phyloP scores from a whole-genome alignment of 2,888 invertebrate genomes.

The Habrosyne pyritoides region DNA sequence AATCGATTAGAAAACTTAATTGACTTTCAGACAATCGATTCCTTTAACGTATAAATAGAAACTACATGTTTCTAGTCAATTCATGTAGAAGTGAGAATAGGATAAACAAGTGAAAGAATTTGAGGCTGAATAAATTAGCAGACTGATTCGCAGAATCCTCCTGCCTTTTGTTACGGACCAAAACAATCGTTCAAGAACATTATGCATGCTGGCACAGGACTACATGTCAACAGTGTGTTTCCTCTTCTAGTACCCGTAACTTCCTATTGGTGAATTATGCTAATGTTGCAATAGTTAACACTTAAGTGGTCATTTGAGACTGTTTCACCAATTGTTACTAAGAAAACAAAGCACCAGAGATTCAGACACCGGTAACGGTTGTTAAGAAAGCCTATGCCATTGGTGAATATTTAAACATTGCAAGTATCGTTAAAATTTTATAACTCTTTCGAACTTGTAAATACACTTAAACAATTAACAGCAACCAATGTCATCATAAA shows the following conservation, averaged over 20 bases:
- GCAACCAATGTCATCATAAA: neutral
- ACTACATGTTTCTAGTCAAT: neutral
- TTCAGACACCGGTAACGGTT: slow-evolving; percentile 27
- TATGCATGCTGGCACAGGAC: neutral
- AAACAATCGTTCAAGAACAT: neutral
- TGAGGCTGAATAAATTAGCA: neutral
- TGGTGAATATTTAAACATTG: neutral
- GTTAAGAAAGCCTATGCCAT: slow-evolving; percentile 28
- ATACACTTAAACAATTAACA: neutral
- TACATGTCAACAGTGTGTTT: neutral
- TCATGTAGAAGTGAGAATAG: neutral
- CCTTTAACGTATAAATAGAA: slow-evolving; percentile 12
- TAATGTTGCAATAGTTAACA: slow-evolving; percentile 8
- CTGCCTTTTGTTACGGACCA: neutral
- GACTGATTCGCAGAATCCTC: neutral
- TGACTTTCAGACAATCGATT: slow-evolving; percentile 13
- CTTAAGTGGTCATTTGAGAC: slow-evolving; percentile 12
- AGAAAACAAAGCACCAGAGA: slow-evolving; percentile 19
- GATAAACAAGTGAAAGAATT: neutral
- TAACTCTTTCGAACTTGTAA: slow-evolving; percentile 11
- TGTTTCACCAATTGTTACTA: slow-evolving; percentile 10
- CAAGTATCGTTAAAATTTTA: slow-evolving; percentile 29
- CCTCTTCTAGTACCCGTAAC: neutral
- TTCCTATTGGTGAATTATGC: slow-evolving; percentile 10
- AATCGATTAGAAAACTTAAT: slow-evolving; percentile 37